Percentiles rank a stretch among this genome's conserved stretches.
Conservation (phyloP, 2,113 vertebrate species). For the Potamarius usumacintae region DNA sequence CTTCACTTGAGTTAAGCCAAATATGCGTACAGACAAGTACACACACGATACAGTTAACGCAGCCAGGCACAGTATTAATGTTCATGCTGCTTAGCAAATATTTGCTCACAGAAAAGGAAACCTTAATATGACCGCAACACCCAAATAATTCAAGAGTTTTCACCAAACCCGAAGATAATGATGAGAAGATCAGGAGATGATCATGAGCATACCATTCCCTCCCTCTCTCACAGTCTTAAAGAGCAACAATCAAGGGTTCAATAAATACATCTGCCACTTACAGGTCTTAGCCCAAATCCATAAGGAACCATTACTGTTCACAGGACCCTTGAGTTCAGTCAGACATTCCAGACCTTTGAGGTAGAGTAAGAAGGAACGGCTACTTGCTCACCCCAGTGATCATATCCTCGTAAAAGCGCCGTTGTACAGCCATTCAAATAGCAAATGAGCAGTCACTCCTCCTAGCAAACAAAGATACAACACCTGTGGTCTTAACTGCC, state of each 20-base stretch:
- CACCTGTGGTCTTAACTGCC: not conserved
- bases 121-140: not conserved
- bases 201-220: too few species aligned
- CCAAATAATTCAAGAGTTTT: not conserved
- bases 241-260: not conserved
- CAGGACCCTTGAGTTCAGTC: not conserved
- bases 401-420: not conserved
- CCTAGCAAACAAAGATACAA: conserved; percentile 38
- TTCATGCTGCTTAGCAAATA: not conserved
- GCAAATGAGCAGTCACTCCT: conserved; percentile 38
- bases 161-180: not conserved
- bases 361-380: not conserved
- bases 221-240: not conserved
- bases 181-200: too few species aligned
- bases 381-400: not conserved
- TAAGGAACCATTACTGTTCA: not conserved
- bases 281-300: conserved; percentile 16
- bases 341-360: not conserved
- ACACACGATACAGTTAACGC: conserved; percentile 13
- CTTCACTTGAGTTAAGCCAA: conserved; percentile 11
- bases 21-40: conserved; percentile 47
- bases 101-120: not conserved
- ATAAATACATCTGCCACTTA: conserved; percentile 13
- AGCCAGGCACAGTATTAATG: not conserved
- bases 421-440: conserved; percentile 28